phyloP scores from a whole-genome alignment of 2,113 vertebrate species.

The Hucho hucho region DNA sequence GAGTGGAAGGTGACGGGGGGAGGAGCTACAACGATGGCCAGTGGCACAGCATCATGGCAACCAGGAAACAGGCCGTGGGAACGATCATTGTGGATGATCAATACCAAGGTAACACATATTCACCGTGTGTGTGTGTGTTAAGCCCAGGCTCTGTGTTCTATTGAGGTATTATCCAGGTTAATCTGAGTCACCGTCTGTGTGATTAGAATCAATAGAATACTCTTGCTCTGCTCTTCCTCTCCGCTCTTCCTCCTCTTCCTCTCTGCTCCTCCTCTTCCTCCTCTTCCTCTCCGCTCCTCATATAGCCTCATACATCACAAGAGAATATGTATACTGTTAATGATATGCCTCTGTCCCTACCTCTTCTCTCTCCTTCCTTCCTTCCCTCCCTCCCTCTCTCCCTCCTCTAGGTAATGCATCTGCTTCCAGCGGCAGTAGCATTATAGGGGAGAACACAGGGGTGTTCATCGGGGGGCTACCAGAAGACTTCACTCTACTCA shows the following conservation, averaged over 20 bases:
- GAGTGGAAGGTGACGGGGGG: conserved; percentile 77
- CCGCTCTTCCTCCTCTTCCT: no score
- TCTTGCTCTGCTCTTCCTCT: background rate
- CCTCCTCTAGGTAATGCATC: conserved; percentile 71
- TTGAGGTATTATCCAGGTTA: conserved; percentile 70
- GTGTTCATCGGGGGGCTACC: conserved; percentile 88
- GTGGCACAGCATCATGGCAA: conserved; percentile 85
- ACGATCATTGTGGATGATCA: conserved; percentile 84
- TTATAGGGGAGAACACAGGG: conserved; percentile 84
- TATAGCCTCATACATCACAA: no score
- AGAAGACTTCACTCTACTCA: conserved; percentile 64
- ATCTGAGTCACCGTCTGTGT: conserved; percentile 66
- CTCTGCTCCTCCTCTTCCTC: no score
- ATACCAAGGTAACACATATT: conserved; percentile 78
- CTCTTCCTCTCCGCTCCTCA: no score
- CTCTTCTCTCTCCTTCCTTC: no score
- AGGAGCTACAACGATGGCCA: conserved; percentile 82
- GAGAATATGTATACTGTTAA: no score
- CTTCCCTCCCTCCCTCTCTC: no score
- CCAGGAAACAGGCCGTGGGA: conserved; percentile 80
- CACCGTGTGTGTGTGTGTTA: conserved; percentile 40
- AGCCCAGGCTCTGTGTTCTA: conserved; percentile 40
- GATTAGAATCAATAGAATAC: conserved; percentile 65
- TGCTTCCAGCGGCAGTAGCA: conserved; percentile 76
- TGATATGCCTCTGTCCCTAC: background rate